Evolutionary conservation across 2,888 invertebrate genomes (phyloP).

Genomic region (Danaus chrysippus): DNA sequence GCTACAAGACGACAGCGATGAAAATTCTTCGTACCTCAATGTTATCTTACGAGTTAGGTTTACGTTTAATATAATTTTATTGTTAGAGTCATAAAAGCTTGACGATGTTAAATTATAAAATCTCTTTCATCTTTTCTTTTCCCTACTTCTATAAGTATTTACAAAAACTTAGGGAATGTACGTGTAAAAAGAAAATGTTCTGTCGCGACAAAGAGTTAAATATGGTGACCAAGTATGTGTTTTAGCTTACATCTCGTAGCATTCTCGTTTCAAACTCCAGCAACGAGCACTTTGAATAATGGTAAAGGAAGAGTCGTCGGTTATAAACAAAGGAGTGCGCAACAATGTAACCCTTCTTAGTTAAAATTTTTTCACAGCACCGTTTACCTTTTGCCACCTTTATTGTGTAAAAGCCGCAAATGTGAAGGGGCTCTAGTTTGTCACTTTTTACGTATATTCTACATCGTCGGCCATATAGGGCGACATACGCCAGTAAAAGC

Average conservation of each 20-base stretch:
- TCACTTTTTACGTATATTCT: slow-evolving; percentile 51
- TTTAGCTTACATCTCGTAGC: slow-evolving; percentile 5
- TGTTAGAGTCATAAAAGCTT: slow-evolving; percentile 49
- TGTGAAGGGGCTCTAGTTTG: slow-evolving; percentile 51
- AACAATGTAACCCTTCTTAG: slow-evolving; percentile 31
- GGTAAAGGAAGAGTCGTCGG: slow-evolving; percentile 26
- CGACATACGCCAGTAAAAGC: slow-evolving; percentile 58
- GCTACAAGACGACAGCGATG: slow-evolving; percentile 69
- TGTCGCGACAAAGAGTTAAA: slow-evolving; percentile 4
- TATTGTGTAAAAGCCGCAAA: slow-evolving; percentile 52
- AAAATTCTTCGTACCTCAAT: slow-evolving; percentile 75
- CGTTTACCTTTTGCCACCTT: slow-evolving; percentile 39
- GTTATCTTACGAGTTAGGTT: slow-evolving; percentile 72
- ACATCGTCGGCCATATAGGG: slow-evolving; percentile 43
- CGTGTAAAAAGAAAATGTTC: not conserved
- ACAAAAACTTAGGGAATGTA: not conserved
- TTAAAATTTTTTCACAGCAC: slow-evolving; percentile 27
- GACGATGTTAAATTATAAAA: slow-evolving; percentile 7
- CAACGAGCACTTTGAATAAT: slow-evolving; percentile 29
- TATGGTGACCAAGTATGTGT: slow-evolving; percentile 5
- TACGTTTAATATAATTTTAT: slow-evolving; percentile 70
- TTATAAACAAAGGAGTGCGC: slow-evolving; percentile 27
- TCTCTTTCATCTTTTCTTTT: not conserved
- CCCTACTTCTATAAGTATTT: not conserved
- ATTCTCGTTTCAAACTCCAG: slow-evolving; percentile 14